phyloP scores from a whole-genome alignment of 1,140 invertebrate genomes.

The Cataglyphis hispanica region DNA sequence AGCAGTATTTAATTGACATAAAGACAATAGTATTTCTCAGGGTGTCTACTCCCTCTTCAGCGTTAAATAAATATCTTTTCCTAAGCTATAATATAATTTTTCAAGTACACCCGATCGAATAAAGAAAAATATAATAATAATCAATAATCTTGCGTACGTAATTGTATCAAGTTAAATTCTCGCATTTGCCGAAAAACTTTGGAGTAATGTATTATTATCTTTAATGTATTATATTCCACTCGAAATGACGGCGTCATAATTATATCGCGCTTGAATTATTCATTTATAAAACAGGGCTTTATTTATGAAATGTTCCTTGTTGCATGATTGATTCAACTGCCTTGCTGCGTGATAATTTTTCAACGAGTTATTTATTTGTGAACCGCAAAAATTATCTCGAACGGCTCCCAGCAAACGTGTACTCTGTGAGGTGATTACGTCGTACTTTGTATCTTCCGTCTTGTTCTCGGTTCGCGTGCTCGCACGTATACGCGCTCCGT shows the following conservation, averaged over 20 bases:
- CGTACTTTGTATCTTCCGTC: conserved; percentile 53
- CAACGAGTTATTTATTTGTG: neutral
- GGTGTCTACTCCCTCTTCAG: too few species aligned
- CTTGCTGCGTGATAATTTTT: neutral
- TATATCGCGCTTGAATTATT: neutral
- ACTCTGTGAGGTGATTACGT: conserved; percentile 24
- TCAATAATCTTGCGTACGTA: too few species aligned
- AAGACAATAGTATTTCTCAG: neutral
- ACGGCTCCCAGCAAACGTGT: neutral
- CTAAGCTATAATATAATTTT: too few species aligned
- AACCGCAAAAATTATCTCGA: neutral
- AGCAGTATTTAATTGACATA: neutral
- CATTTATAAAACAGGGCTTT: neutral
- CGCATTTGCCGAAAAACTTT: too few species aligned
- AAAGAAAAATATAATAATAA: too few species aligned
- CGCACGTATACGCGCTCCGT: conserved; percentile 33
- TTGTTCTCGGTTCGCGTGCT: conserved; percentile 66
- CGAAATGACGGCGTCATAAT: neutral
- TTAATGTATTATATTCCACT: too few species aligned
- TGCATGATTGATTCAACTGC: neutral
- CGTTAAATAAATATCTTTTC: too few species aligned
- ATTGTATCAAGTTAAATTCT: too few species aligned
- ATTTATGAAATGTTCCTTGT: neutral
- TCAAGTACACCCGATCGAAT: too few species aligned
- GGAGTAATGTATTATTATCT: too few species aligned